Percentiles rank a stretch among this genome's conserved stretches.
Evolutionary conservation across 30 jellyfish, hydroid and myxozoan species (phyloP).

Genomic region (Cassiopea andromeda): DNA sequence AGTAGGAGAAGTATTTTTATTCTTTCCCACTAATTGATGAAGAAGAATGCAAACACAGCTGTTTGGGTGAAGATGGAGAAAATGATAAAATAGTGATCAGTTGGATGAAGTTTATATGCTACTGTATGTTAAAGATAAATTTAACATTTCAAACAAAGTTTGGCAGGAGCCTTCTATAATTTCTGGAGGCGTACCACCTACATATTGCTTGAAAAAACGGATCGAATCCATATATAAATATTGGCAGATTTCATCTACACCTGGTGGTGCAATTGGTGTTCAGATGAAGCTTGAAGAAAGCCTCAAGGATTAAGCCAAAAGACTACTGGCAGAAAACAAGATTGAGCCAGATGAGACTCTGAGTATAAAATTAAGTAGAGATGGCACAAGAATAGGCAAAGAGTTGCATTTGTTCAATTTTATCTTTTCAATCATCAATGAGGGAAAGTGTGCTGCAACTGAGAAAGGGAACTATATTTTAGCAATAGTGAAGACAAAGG

Average conservation of each 20-base stretch:
- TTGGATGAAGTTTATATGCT: not conserved
- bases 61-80: not conserved
- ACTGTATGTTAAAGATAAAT: not conserved
- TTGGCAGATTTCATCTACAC: not conserved
- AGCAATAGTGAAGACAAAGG: constrained; percentile 34
- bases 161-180: not conserved
- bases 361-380: constrained; percentile 19
- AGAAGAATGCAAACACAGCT: not conserved
- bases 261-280: not conserved
- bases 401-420: constrained; percentile 38
- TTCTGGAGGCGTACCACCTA: not conserved
- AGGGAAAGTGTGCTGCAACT: constrained; percentile 28
- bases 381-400: constrained; percentile 65
- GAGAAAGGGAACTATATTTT: constrained; percentile 51
- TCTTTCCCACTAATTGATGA: not conserved
- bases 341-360: constrained; percentile 1
- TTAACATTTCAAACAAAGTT: not conserved
- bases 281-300: not conserved
- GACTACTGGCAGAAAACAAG: not conserved
- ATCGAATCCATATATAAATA: not conserved
- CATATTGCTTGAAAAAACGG: not conserved
- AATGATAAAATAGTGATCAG: not conserved
- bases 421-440: constrained; percentile 35
- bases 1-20: not conserved
- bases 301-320: constrained; percentile 6